A percentile compares a stretch with the other conserved stretches of the same genome.
These are phyloP conservation scores for Malurus splendens DNA, from an alignment of 2,797 vertebrate genomes.

Conservation along the genomic window DNA sequence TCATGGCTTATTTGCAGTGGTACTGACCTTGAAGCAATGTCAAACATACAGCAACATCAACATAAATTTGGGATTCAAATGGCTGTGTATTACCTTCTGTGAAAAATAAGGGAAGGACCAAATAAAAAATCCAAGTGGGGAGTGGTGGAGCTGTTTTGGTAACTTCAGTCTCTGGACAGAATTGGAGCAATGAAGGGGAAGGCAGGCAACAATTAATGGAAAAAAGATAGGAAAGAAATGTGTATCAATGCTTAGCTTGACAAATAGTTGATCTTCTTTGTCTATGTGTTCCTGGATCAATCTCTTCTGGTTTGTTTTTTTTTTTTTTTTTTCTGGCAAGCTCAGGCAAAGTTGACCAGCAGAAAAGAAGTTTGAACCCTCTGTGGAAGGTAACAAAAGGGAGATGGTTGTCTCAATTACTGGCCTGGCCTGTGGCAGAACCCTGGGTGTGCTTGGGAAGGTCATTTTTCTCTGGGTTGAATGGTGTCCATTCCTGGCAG, in stretches of 20 bases:
- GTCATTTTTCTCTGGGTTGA: not conserved
- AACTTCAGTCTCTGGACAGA: not conserved
- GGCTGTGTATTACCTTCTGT: not conserved
- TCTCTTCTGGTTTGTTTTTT: not conserved
- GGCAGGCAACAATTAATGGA: not conserved
- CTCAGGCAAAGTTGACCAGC: too few relatives aligned
- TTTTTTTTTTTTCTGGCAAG: not conserved
- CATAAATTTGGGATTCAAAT: not conserved
- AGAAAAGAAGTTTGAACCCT: not conserved
- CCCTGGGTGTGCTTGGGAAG: not conserved
- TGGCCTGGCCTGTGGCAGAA: not conserved
- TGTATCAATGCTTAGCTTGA: not conserved
- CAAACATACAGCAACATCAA: not conserved
- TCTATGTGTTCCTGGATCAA: not conserved
- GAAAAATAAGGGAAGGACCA: not conserved
- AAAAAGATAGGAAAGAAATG: not conserved
- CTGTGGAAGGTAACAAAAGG: not conserved
- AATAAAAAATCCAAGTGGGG: not conserved
- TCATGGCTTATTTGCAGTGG: not conserved
- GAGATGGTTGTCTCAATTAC: not conserved
- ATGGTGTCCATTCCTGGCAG: not conserved
- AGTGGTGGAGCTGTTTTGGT: not conserved
- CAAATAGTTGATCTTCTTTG: not conserved
- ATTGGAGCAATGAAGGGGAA: not conserved
- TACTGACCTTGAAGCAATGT: constrained; percentile 30